These are phyloP conservation scores for Halcyon leucocephala DNA, from an alignment of 2,797 vertebrate species.

Conservation along the genomic window DNA sequence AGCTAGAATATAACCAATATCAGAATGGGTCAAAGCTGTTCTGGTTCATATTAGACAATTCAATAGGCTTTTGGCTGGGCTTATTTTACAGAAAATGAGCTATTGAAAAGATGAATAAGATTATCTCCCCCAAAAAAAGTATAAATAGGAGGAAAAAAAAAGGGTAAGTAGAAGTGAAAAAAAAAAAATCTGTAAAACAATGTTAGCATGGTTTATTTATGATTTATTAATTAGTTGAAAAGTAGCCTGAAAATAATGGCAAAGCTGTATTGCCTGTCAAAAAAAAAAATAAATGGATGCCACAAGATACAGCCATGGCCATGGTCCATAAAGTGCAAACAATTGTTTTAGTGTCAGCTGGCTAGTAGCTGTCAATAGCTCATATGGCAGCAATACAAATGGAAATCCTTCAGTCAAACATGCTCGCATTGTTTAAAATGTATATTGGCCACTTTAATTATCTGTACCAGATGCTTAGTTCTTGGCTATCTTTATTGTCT, in stretches of 20 bases:
- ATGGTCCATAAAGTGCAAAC: background rate
- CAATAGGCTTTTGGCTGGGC: constrained; percentile 33
- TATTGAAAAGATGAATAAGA: background rate
- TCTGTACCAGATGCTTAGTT: background rate
- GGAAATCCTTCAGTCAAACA: background rate
- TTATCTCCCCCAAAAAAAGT: background rate
- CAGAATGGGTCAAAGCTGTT: constrained; percentile 13
- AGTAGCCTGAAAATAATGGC: background rate
- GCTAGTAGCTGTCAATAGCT: background rate
- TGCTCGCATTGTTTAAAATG: background rate
- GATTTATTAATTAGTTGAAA: background rate
- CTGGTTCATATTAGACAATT: constrained; percentile 48
- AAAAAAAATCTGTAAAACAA: background rate
- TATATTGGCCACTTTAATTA: background rate
- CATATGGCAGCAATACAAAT: background rate
- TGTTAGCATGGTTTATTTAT: background rate
- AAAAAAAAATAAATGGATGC: background rate
- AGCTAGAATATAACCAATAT: background rate
- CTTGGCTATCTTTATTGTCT: background rate
- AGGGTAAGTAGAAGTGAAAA: background rate
- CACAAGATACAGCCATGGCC: background rate
- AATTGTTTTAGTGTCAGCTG: background rate
- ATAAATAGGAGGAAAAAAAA: background rate
- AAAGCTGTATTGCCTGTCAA: background rate
- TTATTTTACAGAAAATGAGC: constrained; percentile 27